Evolutionary conservation across 2,888 invertebrate genomes (phyloP).

Genomic region (Xestia rhomboidea): DNA sequence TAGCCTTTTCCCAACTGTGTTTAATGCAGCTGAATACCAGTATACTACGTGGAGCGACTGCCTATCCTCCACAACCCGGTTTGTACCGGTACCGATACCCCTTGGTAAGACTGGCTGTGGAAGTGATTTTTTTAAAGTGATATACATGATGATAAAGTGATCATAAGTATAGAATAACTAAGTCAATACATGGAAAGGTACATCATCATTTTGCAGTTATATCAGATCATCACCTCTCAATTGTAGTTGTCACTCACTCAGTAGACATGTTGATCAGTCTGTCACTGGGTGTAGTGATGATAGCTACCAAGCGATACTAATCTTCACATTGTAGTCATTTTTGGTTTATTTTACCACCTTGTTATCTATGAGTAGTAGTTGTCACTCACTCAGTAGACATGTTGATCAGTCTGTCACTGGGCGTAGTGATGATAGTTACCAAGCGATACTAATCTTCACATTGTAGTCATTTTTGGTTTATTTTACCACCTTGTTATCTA

Average conservation of each 20-base stretch:
- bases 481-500: too few relatives aligned
- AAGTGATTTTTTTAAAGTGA: neutral
- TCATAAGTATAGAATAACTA: too few relatives aligned
- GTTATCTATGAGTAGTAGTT: neutral
- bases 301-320: slow-evolving; percentile 36
- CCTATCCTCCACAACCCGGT: neutral
- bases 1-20: neutral
- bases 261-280: slow-evolving; percentile 35
- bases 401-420: slow-evolving; percentile 46
- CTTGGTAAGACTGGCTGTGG: neutral
- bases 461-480: neutral
- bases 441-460: neutral
- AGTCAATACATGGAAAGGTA: neutral
- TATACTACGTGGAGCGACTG: neutral
- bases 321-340: neutral
- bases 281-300: slow-evolving; percentile 67
- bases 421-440: slow-evolving; percentile 29
- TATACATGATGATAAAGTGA: too few relatives aligned
- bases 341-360: neutral
- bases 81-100: neutral
- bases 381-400: slow-evolving; percentile 43
- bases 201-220: neutral
- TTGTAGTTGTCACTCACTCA: slow-evolving; percentile 29
- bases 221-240: neutral
- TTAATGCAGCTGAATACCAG: neutral